phyloP scores from a whole-genome alignment of 2,113 vertebrate genomes.

The Dromiciops gliroides region DNA sequence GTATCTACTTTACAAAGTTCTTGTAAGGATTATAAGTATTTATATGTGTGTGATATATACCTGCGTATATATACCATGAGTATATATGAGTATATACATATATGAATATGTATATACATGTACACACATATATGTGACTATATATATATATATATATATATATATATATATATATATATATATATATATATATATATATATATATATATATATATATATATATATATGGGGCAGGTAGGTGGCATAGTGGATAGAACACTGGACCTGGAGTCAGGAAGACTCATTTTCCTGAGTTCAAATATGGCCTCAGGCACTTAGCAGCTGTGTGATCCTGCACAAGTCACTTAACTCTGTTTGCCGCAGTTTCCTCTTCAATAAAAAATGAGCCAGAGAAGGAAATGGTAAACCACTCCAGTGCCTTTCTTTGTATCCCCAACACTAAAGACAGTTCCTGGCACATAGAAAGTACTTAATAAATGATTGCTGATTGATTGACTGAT shows the following conservation, averaged over 20 bases:
- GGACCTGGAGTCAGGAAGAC: neutral
- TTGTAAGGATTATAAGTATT: neutral
- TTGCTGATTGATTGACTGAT: too few relatives aligned
- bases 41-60: neutral
- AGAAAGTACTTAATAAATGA: neutral
- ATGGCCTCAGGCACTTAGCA: neutral
- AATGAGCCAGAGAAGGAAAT: neutral
- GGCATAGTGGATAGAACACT: neutral
- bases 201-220: too few relatives aligned
- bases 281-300: neutral
- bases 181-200: too few relatives aligned
- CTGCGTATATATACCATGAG: neutral
- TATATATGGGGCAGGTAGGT: neutral
- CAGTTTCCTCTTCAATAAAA: neutral
- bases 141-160: too few relatives aligned
- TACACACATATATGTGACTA: too few relatives aligned
- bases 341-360: neutral
- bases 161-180: neutral
- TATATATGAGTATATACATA: too few relatives aligned
- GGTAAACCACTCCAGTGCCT: neutral
- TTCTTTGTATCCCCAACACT: neutral
- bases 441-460: neutral
- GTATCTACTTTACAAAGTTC: neutral
- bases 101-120: neutral
- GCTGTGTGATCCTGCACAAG: neutral